Evolutionary conservation across 2,888 invertebrate genomes (phyloP).

Genomic region (Tenthredo livida): DNA sequence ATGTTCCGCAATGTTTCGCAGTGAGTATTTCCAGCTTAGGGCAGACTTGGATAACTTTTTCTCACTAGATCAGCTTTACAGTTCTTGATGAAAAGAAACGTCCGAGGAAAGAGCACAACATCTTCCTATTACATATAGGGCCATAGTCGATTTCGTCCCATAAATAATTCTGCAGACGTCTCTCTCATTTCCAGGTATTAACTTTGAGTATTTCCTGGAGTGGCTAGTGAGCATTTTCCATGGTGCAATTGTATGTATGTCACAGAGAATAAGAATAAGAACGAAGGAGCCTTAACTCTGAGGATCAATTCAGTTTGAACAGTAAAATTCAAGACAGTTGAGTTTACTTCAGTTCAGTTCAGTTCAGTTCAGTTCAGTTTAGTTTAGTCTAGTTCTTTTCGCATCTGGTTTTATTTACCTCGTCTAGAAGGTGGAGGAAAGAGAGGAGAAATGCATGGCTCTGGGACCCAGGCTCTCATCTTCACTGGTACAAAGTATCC

Average conservation of each 20-base stretch:
- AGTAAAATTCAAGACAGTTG: constrained; percentile 29
- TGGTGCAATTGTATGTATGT: neutral
- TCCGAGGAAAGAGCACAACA: neutral
- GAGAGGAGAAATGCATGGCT: neutral
- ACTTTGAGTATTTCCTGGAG: neutral
- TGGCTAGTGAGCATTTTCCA: neutral
- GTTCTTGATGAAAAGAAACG: neutral
- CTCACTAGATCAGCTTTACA: neutral
- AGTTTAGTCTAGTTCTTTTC: constrained; percentile 33
- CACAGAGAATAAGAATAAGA: neutral
- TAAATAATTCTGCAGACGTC: neutral
- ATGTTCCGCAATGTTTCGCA: neutral
- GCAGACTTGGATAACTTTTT: neutral
- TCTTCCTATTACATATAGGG: neutral
- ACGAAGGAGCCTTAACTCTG: neutral
- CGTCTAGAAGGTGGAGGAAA: neutral
- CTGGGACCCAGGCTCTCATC: neutral
- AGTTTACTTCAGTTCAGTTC: constrained; percentile 8
- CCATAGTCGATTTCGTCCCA: neutral
- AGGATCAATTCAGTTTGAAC: constrained; percentile 39
- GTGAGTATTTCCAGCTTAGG: neutral
- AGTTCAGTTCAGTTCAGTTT: constrained; percentile 21
- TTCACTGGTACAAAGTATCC: constrained; percentile 22
- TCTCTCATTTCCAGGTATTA: neutral
- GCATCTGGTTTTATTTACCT: constrained; percentile 43